Evolutionary conservation across 2,113 vertebrate genomes (phyloP).

Genomic region (Caretta caretta): DNA sequence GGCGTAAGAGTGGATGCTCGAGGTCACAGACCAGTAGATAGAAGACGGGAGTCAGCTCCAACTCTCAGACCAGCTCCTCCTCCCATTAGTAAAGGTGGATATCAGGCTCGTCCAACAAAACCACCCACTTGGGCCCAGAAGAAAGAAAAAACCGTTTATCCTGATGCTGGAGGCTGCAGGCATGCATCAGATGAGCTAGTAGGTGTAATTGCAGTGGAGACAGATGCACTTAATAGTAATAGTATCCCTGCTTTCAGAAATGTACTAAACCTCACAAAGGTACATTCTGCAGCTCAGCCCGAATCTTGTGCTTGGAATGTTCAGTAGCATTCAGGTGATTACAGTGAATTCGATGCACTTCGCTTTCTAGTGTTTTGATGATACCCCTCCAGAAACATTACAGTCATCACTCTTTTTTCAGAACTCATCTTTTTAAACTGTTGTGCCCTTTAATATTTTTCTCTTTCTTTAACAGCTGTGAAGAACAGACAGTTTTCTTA

Average conservation of each 20-base stretch:
- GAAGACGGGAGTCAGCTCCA: conserved; percentile 23
- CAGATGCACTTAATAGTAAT: neutral
- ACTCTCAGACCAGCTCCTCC: conserved; percentile 68
- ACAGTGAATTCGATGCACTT: neutral
- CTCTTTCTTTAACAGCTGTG: neutral
- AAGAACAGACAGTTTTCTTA: rapidly evolving
- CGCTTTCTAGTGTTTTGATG: neutral
- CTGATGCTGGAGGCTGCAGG: conserved; percentile 86
- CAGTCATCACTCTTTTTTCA: neutral
- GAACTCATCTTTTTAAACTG: neutral
- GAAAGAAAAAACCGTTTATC: conserved; percentile 42
- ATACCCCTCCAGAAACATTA: neutral
- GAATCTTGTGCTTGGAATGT: too few relatives aligned
- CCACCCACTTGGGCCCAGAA: rapidly evolving
- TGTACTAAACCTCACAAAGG: neutral
- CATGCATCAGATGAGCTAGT: conserved; percentile 83
- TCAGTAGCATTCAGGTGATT: neutral
- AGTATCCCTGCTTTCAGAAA: neutral
- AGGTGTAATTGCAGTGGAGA: neutral
- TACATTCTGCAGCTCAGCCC: too few relatives aligned
- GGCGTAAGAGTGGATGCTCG: neutral
- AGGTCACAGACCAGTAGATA: conserved; percentile 81
- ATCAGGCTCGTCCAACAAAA: conserved; percentile 78
- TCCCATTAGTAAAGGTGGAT: conserved; percentile 75
- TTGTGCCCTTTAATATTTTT: neutral